phyloP scores from a whole-genome alignment of 2,888 invertebrate species.

The Falcaria lacertinaria region DNA sequence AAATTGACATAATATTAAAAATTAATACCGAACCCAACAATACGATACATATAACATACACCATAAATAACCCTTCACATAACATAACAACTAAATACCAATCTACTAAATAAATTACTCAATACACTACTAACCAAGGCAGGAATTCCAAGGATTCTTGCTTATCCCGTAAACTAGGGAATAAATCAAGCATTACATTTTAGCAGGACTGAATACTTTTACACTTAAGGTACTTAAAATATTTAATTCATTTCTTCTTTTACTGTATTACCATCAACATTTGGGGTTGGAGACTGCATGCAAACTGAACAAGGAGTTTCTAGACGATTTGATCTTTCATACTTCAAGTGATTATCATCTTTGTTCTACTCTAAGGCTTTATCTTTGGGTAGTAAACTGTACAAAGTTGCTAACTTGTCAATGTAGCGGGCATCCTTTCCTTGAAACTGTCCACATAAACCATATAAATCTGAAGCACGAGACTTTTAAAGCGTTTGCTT shows the following conservation, averaged over 20 bases:
- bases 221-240: constrained; percentile 3
- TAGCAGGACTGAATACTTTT: constrained; percentile 44
- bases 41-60: constrained; percentile 26
- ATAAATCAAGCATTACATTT: constrained; percentile 70
- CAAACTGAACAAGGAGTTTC: background rate
- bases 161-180: constrained; percentile 89
- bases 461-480: constrained; percentile 9
- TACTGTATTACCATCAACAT: background rate
- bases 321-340: background rate
- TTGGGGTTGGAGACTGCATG: background rate
- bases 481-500: constrained; percentile 17
- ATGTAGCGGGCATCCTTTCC: constrained; percentile 12
- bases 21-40: constrained; percentile 30
- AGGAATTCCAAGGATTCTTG: constrained; percentile 87
- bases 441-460: constrained; percentile 39
- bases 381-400: background rate
- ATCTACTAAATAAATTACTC: constrained; percentile 58
- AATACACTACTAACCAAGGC: constrained; percentile 87
- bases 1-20: constrained; percentile 4
- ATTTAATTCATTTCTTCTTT: background rate
- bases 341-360: background rate
- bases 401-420: constrained; percentile 4
- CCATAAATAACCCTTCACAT: constrained; percentile 25
- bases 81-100: constrained; percentile 32
- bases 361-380: background rate